Percentiles rank a stretch among this genome's conserved stretches.
These are phyloP conservation scores for Zapus hudsonius DNA, from an alignment of 2,113 vertebrate genomes.

Conservation along the genomic window DNA sequence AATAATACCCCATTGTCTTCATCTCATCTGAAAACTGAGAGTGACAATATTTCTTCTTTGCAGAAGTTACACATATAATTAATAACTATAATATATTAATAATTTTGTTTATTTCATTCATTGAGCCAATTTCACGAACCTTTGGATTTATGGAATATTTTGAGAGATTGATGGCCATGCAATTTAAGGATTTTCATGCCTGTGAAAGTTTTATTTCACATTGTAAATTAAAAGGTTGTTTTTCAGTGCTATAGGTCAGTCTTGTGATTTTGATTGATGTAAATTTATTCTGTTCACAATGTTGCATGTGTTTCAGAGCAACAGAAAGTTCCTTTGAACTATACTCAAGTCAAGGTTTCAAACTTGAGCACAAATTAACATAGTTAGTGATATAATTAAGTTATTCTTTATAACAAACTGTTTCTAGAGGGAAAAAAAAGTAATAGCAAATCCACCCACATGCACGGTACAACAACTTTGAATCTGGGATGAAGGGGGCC, in stretches of 20 bases:
- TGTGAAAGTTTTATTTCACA: slow-evolving; percentile 2
- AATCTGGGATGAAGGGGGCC: not conserved
- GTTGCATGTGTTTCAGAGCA: slow-evolving; percentile 13
- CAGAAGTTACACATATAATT: not conserved
- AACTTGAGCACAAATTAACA: not conserved
- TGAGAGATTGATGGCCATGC: not conserved
- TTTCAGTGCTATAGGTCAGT: slow-evolving; percentile 38
- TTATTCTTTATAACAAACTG: slow-evolving; percentile 6
- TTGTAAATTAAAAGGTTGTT: slow-evolving; percentile 33
- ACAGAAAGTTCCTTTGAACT: not conserved
- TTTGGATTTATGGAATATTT: not conserved
- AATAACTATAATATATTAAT: too few species aligned
- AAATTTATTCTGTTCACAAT: not conserved
- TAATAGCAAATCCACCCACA: not conserved
- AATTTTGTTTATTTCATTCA: not conserved
- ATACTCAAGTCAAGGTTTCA: slow-evolving; percentile 17
- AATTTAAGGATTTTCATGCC: not conserved
- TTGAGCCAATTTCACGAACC: not conserved
- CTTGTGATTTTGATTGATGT: slow-evolving; percentile 1
- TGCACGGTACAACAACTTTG: not conserved
- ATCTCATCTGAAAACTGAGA: not conserved
- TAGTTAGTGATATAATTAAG: not conserved
- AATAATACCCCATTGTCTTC: not conserved
- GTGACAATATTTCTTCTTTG: not conserved
- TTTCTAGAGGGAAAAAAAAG: not conserved